These are phyloP conservation scores for Dermatophagoides farinae DNA, from an alignment of 1,140 invertebrate species.

Conservation along the genomic window DNA sequence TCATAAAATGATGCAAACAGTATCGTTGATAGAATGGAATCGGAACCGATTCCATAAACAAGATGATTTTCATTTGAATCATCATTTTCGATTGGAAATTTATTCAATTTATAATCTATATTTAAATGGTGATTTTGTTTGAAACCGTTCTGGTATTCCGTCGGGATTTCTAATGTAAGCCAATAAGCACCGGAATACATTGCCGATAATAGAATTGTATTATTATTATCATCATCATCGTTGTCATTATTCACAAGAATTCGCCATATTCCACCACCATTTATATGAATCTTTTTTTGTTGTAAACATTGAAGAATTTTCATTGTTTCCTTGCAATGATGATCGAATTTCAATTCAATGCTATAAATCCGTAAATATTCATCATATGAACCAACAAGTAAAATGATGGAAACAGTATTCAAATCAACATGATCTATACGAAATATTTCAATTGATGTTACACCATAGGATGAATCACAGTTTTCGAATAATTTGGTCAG, in stretches of 20 bases:
- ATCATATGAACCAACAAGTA: constrained; percentile 4
- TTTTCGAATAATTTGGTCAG: neutral
- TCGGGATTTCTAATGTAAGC: neutral
- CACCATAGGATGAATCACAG: neutral
- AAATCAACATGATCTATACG: neutral
- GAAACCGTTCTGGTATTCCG: neutral
- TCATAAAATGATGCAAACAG: neutral
- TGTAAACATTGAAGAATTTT: too few species aligned
- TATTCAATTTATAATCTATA: too few species aligned
- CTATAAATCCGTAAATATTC: constrained; percentile 1
- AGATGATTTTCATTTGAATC: neutral
- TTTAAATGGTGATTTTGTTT: neutral
- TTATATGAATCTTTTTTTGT: neutral
- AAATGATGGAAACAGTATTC: neutral
- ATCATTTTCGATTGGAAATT: too few species aligned
- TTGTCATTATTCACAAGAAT: neutral
- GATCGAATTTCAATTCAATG: neutral
- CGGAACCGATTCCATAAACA: neutral
- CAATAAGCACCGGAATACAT: constrained; percentile 3
- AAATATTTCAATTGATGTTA: neutral
- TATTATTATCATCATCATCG: neutral
- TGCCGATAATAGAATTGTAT: neutral
- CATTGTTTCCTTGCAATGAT: neutral
- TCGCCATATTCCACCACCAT: constrained; percentile 1
- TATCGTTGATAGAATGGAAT: neutral